phyloP scores from a whole-genome alignment of 2,797 vertebrate genomes.

The Ceyx erithaca region DNA sequence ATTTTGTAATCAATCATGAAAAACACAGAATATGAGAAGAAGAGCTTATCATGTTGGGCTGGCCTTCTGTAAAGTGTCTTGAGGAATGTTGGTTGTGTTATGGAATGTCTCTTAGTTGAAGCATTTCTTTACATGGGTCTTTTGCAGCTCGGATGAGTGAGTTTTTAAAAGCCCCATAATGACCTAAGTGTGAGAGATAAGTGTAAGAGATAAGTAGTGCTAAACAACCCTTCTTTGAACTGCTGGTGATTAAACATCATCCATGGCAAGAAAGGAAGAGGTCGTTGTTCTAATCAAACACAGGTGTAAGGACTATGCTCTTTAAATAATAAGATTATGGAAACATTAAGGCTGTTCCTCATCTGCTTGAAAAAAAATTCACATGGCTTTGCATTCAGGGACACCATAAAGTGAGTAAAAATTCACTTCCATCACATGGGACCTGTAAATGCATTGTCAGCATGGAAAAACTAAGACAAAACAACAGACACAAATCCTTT shows the following conservation, averaged over 20 bases:
- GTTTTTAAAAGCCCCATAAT: background rate
- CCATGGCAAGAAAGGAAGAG: background rate
- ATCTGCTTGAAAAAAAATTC: background rate
- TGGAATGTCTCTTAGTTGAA: background rate
- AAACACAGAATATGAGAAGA: background rate
- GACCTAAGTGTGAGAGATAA: background rate
- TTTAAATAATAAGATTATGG: background rate
- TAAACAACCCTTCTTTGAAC: background rate
- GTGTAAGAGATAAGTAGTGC: background rate
- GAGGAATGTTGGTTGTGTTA: background rate
- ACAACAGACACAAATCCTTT: background rate
- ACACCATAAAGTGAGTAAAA: background rate
- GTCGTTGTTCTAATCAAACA: background rate
- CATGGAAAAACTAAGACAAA: background rate
- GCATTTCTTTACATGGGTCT: background rate
- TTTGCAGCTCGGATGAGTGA: background rate
- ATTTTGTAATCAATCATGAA: background rate
- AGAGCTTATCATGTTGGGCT: background rate
- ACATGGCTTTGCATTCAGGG: background rate
- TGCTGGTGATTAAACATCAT: background rate
- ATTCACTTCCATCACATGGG: background rate
- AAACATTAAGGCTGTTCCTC: background rate
- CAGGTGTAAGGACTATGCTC: background rate
- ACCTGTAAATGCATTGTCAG: background rate
- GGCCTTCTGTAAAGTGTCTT: background rate